Conservation (phyloP, 37 sponge, comb jelly and placozoan species). For the Ianthella basta region DNA sequence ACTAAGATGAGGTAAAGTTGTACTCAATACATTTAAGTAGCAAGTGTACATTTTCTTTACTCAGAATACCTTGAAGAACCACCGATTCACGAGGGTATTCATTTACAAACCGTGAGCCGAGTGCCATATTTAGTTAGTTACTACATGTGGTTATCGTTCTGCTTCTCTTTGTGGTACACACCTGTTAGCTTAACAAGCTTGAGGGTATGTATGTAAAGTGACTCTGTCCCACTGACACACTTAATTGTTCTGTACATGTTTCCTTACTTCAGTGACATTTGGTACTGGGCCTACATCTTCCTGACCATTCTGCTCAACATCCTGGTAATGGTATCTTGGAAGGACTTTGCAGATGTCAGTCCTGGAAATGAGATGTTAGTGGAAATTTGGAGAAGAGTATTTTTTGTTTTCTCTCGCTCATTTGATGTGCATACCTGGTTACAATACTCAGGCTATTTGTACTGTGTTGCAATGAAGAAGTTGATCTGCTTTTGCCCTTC, state of each 20-base stretch:
- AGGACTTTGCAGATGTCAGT: constrained; percentile 14
- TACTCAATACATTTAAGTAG: too few relatives aligned
- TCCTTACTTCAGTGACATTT: background rate
- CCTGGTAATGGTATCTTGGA: constrained; percentile 42
- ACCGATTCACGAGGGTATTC: constrained; percentile 30
- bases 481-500: too few relatives aligned
- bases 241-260: background rate
- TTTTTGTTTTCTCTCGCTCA: too few relatives aligned
- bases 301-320: constrained; percentile 51
- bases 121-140: background rate
- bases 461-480: too few relatives aligned
- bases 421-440: too few relatives aligned
- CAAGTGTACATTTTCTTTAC: background rate
- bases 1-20: too few relatives aligned
- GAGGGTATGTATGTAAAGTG: too few relatives aligned
- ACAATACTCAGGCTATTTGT: too few relatives aligned
- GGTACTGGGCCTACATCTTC: constrained; percentile 16
- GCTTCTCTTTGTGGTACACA: background rate
- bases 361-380: too few relatives aligned
- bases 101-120: constrained; percentile 1
- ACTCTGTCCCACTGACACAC: too few relatives aligned
- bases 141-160: background rate
- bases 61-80: constrained; percentile 10
- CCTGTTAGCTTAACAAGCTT: too few relatives aligned
- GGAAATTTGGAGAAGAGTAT: too few relatives aligned